phyloP scores from a whole-genome alignment of 2,888 invertebrate genomes.

The Sceliomorpha sp. region DNA sequence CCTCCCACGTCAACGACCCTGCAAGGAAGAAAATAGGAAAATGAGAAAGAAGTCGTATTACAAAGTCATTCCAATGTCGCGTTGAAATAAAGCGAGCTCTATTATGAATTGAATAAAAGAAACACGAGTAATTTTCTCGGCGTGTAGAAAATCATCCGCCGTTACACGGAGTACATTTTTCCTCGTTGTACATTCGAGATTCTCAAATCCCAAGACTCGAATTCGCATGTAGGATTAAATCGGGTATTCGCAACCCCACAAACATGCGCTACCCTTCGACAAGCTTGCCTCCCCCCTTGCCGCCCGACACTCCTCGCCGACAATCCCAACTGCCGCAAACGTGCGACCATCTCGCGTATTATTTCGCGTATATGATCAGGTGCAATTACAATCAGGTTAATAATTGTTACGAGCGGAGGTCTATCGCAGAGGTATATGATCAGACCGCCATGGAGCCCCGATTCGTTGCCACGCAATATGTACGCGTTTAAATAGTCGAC shows the following conservation, averaged over 20 bases:
- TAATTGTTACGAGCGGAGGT: constrained; percentile 69
- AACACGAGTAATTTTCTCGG: too few species aligned
- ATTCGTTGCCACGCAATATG: too few species aligned
- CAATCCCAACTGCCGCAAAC: constrained; percentile 5
- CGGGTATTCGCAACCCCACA: constrained; percentile 23
- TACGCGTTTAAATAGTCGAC: too few species aligned
- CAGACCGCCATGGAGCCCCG: constrained; percentile 53
- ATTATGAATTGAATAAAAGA: too few species aligned
- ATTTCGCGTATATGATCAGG: constrained; percentile 73
- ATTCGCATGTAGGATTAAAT: constrained; percentile 67
- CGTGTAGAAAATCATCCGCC: too few species aligned
- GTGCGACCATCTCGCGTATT: constrained; percentile 56
- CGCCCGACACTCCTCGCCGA: constrained; percentile 8
- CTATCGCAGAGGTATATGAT: constrained; percentile 57
- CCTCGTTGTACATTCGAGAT: too few species aligned
- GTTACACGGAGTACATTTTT: too few species aligned
- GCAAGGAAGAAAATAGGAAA: too few species aligned
- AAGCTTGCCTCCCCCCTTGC: constrained; percentile 26
- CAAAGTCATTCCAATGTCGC: too few species aligned
- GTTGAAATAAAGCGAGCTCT: too few species aligned
- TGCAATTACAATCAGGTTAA: constrained; percentile 78
- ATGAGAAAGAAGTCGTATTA: too few species aligned
- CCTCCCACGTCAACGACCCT: too few species aligned
- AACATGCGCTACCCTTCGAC: constrained; percentile 48
- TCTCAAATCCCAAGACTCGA: constrained; percentile 65